Percentiles rank a stretch among this genome's conserved stretches.
Conservation (phyloP, 1,140 invertebrate genomes). For the Anoplolepis gracilipes region DNA sequence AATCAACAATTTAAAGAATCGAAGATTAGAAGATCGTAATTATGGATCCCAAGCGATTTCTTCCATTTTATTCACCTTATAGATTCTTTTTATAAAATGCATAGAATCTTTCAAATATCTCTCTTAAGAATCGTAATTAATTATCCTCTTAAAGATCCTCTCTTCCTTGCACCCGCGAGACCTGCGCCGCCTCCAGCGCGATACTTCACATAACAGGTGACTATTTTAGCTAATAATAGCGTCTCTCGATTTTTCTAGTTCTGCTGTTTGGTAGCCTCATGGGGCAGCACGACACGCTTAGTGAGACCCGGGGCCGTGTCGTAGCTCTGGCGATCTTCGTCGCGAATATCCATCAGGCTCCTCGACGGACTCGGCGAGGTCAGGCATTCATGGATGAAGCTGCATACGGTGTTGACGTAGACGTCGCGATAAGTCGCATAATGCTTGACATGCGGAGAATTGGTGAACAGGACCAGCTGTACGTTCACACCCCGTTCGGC, state of each 20-base stretch:
- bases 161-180: slow-evolving; percentile 32
- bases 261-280: slow-evolving; percentile 70
- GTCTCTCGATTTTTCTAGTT: slow-evolving; percentile 51
- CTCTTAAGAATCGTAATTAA: slow-evolving; percentile 1
- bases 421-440: slow-evolving; percentile 87
- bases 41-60: background rate
- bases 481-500: slow-evolving; percentile 88
- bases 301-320: slow-evolving; percentile 66
- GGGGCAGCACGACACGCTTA: slow-evolving; percentile 77
- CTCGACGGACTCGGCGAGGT: slow-evolving; percentile 41
- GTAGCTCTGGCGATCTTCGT: slow-evolving; percentile 57
- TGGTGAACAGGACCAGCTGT: slow-evolving; percentile 88
- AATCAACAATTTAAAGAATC: background rate
- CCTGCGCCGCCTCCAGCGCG: slow-evolving; percentile 1
- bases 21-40: background rate
- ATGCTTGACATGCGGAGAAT: slow-evolving; percentile 91
- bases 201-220: background rate
- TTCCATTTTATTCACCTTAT: background rate
- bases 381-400: slow-evolving; percentile 88
- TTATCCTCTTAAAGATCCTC: slow-evolving; percentile 54
- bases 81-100: background rate
- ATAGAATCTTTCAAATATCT: no score
- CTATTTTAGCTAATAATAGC: slow-evolving; percentile 49
- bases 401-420: slow-evolving; percentile 88
- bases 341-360: slow-evolving; percentile 17